Evolutionary conservation across 92 coral and sea anemone species (phyloP), one percentile per base, ranked within the genome.

Genomic region (Nematostella vectensis): DNA sequence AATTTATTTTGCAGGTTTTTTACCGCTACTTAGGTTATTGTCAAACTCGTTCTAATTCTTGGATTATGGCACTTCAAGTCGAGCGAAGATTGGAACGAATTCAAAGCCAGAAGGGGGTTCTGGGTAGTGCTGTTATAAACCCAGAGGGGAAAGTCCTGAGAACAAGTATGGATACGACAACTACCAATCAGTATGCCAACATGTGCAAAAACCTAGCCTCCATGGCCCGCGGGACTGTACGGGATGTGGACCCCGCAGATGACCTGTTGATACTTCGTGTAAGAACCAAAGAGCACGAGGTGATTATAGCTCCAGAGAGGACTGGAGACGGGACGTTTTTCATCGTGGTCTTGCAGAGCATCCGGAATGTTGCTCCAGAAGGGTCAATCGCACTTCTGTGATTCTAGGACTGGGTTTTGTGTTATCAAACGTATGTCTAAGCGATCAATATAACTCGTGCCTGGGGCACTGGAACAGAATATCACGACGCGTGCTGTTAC

Each of bases 171-270:
- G 89, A 77, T 50, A 68, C 59, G 12, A 56, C 61, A n/a, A 71
- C 81, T 22, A 62, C 89, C 15, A 69, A 53, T 21, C 75, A 71
- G 59, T 82, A 67, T 76, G 48, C 84, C 0, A 11, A 45, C 29
- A 62, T 60, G 47, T 82, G 71, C n/a, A 59, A 66, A 29, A 77
- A 48, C 12, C 65, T 82, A 42, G 55, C 80, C 13, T 37, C 60
- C 21, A 67, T 82, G 72, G 73, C 84, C 61, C 72, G 61, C 26
- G 58, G 62, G 17, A 73, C 69, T 2, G 84, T 82, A 42, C 71
- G 89, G 26, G 81, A 82, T 26, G 49, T 77, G 61, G 85, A 82
- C 48, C 89, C 89, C 2, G 65, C 65, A 56, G 80, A 82, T 42
- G 81, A 82, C 16, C 70, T 82, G 60, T 58, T 62, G 53, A 78